Evolutionary conservation across 2,888 invertebrate genomes (phyloP), one percentile per base, ranked within the genome.

Genomic region (Drosophila limbata): DNA sequence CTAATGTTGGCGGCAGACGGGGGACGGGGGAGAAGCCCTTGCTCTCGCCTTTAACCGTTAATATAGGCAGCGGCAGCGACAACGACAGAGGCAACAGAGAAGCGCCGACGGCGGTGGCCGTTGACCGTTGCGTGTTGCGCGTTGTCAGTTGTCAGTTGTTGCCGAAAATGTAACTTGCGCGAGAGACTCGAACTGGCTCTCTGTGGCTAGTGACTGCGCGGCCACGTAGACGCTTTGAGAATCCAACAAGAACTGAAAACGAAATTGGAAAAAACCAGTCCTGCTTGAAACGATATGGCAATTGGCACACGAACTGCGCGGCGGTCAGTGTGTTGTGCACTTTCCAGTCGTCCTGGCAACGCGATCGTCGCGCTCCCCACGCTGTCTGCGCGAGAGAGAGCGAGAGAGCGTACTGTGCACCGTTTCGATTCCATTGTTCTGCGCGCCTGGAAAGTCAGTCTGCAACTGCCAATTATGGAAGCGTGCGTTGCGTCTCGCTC

Each of bases 191-290:
- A 5, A 35, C 21, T 35, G 45, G n/a, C 61, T 56, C 69, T 73
- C 59, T 70, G 79, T 59, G 73, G 33, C 48, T 50, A 37, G 67
- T 73, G 77, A 79, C 73, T 77, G 79, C 77, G 77, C 74, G 79
- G 76, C 81, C 81, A 86, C 84, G 87, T 90, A 88, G 90, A 91
- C 92, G 91, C 91, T 91, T 90, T 90, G 91, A 91, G 91, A 92
- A 91, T 91, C 91, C 91, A 92, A 90, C 90, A 91, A 92, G 92
- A 92, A 92, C 92, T 92, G 91, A 92, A 91, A 91, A 91, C 91
- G 91, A 91, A 91, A 89, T 87, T 89, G 89, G 88, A 89, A 87
- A 89, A 91, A 92, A 92, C 92, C 92, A 90, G 92, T 92, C 91
- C 91, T 91, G 90, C 75, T 74, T 84, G 87, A 77, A 86, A 89